Evolutionary conservation across 2,797 vertebrate species (phyloP).

Genomic region (Manis pentadactyla): DNA sequence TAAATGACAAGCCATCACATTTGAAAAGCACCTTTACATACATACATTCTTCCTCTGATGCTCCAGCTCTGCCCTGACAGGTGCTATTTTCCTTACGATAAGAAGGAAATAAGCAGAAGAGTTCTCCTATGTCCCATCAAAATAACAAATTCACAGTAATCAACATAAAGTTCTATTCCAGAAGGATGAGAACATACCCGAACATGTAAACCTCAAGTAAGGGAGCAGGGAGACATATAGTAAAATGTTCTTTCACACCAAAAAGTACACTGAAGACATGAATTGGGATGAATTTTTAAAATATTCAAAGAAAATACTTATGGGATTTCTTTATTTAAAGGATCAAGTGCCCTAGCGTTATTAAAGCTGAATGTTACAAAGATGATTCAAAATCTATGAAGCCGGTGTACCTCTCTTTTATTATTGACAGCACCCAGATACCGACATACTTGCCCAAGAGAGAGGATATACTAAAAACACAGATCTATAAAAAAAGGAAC

Average conservation of each 20-base stretch:
- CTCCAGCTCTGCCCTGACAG: not conserved
- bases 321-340: not conserved
- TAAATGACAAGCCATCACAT: not conserved
- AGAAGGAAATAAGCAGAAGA: not conserved
- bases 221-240: not conserved
- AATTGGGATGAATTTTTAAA: not conserved
- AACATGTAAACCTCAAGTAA: not conserved
- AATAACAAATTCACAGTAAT: not conserved
- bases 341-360: not conserved
- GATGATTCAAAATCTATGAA: not conserved
- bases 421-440: not conserved
- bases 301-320: not conserved
- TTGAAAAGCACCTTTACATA: not conserved
- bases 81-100: not conserved
- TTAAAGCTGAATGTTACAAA: not conserved
- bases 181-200: not conserved
- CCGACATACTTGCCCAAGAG: not conserved
- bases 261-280: not conserved
- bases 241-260: not conserved
- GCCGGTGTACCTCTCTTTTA: not conserved
- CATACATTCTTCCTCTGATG: not conserved
- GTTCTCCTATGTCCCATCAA: not conserved
- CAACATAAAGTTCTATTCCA: not conserved
- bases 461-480: not conserved
- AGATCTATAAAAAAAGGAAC: not conserved